These are phyloP conservation scores for Empidonax alnorum DNA, from an alignment of 2,113 vertebrate genomes.

Conservation along the genomic window DNA sequence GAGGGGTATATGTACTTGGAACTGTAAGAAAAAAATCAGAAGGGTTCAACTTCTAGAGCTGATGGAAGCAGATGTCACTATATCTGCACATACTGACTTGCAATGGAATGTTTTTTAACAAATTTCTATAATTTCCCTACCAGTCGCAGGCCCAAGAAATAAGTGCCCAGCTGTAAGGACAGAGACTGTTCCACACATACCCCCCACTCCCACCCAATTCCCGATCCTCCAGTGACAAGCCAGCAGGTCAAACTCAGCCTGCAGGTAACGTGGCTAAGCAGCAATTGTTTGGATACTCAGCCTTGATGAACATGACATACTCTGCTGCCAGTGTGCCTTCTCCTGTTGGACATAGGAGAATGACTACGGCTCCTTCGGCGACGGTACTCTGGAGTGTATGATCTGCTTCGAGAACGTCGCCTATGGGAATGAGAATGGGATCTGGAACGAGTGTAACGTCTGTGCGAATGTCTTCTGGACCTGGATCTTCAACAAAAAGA, in stretches of 20 bases:
- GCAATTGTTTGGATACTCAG: background rate
- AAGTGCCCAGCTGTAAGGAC: background rate
- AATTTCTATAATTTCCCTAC: background rate
- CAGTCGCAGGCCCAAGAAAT: background rate
- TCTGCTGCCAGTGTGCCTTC: slow-evolving; percentile 87
- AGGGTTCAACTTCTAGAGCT: background rate
- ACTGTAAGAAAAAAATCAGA: background rate
- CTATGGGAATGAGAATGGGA: slow-evolving; percentile 86
- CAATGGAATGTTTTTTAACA: fast-evolving
- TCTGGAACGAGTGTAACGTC: slow-evolving; percentile 84
- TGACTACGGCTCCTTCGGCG: slow-evolving; percentile 88
- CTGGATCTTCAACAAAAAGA: slow-evolving; percentile 81
- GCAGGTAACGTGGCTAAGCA: background rate
- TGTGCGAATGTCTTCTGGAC: slow-evolving; percentile 86
- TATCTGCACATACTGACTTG: background rate
- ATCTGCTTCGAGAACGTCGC: slow-evolving; percentile 88
- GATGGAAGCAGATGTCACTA: fast-evolving
- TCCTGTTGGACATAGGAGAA: slow-evolving; percentile 89
- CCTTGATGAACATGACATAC: slow-evolving; percentile 75
- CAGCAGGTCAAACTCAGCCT: background rate
- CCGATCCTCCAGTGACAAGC: background rate
- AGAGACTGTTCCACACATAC: background rate
- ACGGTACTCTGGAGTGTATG: slow-evolving; percentile 86
- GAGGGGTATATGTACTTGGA: background rate
- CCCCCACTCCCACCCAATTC: background rate